A percentile compares a stretch with the other conserved stretches of the same genome.
These are phyloP conservation scores for Drosophila mayaguana DNA, from an alignment of 2,888 invertebrate genomes.

Conservation along the genomic window DNA sequence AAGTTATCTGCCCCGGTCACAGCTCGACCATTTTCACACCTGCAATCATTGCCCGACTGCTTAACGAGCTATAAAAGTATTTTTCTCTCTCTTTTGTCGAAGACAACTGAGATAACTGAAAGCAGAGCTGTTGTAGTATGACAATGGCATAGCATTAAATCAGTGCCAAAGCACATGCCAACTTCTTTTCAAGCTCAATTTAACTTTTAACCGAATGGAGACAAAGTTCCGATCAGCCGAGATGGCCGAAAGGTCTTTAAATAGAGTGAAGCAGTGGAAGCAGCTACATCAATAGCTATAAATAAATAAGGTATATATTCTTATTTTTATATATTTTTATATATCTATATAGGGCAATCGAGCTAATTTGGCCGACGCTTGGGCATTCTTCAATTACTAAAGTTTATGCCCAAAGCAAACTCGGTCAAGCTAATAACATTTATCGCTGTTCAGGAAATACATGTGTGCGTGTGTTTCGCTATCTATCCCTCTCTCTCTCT, in stretches of 20 bases:
- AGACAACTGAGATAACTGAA: slow-evolving; percentile 1
- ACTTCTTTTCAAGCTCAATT: slow-evolving; percentile 18
- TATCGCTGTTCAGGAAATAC: slow-evolving; percentile 69
- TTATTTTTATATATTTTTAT: neutral
- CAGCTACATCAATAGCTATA: neutral
- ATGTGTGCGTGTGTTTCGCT: neutral
- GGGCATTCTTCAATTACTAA: slow-evolving; percentile 73
- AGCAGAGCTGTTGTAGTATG: neutral
- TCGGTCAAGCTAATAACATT: slow-evolving; percentile 73
- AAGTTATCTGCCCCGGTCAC: neutral
- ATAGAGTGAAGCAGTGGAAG: neutral
- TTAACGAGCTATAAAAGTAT: slow-evolving; percentile 10
- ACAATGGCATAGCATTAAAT: slow-evolving; percentile 20
- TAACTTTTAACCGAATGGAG: slow-evolving; percentile 8
- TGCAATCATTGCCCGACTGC: neutral
- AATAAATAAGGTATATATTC: neutral
- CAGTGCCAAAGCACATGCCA: neutral
- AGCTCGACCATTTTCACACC: neutral
- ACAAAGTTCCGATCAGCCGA: neutral
- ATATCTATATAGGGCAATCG: slow-evolving; percentile 45
- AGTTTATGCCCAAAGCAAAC: slow-evolving; percentile 59
- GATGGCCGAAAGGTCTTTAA: neutral
- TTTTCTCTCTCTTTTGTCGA: neutral
- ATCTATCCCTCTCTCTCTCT: neutral
- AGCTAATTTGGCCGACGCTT: slow-evolving; percentile 51